Percentiles rank a stretch among this genome's conserved stretches.
These are phyloP conservation scores for Crotalus adamanteus DNA, from an alignment of 2,797 vertebrate species.

Conservation along the genomic window DNA sequence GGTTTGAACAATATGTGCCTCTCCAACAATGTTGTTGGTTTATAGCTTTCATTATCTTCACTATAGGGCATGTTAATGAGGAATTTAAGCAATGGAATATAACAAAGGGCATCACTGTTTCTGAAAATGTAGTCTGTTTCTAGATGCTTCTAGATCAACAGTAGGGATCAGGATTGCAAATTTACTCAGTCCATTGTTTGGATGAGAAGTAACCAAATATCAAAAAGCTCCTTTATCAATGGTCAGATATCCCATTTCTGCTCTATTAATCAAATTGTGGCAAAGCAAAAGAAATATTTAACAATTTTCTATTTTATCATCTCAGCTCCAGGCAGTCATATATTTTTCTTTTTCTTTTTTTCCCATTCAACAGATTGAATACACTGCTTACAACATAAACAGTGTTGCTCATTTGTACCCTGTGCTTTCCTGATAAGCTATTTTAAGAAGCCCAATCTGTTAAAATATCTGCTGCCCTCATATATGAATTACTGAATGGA, in stretches of 20 bases:
- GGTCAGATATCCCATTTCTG: not conserved
- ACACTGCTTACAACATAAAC: constrained; percentile 15
- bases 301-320: not conserved
- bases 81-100: not conserved
- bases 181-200: not conserved
- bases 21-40: not conserved
- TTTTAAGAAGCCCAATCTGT: constrained; percentile 39
- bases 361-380: not conserved
- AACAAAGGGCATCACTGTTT: not conserved
- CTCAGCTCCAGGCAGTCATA: not conserved
- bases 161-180: not conserved
- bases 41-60: not conserved
- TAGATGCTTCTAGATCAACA: not conserved
- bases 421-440: constrained; percentile 24
- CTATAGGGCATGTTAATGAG: not conserved
- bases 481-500: constrained; percentile 33
- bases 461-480: constrained; percentile 30
- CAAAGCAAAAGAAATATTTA: not conserved
- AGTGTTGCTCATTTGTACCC: constrained; percentile 38
- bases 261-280: not conserved
- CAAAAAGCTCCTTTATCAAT: not conserved
- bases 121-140: not conserved
- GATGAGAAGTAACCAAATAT: not conserved
- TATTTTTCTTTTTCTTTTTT: not conserved
- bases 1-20: not conserved